phyloP scores from a whole-genome alignment of 2,113 vertebrate species.

The Xiphophorus maculatus region DNA sequence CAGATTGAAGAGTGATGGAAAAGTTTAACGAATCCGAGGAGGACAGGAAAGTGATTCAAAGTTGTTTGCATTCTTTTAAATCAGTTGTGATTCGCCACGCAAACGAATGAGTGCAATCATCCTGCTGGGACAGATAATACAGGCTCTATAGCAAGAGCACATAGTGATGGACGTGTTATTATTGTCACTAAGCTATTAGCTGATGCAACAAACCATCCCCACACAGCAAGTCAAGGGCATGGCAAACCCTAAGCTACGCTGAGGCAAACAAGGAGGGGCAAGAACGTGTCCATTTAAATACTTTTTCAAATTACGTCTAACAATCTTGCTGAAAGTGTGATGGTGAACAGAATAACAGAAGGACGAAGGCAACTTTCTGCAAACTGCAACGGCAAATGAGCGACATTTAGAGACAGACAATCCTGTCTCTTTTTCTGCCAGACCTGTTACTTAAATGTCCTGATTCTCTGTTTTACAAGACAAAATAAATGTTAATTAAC shows the following conservation, averaged over 20 bases:
- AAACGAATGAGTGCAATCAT: background rate
- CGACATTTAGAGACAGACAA: no score
- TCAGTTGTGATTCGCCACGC: background rate
- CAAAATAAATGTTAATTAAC: no score
- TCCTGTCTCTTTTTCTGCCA: no score
- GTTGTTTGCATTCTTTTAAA: background rate
- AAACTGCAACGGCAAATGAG: no score
- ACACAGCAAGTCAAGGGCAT: slow-evolving; percentile 54
- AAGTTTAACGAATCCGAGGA: background rate
- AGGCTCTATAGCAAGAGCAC: no score
- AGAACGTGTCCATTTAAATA: slow-evolving; percentile 42
- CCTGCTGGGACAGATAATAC: background rate
- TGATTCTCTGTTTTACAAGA: no score
- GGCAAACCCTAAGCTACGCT: slow-evolving; percentile 32
- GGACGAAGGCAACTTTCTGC: background rate
- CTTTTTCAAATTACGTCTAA: slow-evolving; percentile 42
- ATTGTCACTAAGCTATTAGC: background rate
- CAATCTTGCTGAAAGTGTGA: slow-evolving; percentile 29
- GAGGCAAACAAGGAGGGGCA: background rate
- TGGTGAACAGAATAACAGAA: background rate
- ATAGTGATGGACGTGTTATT: background rate
- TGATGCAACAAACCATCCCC: slow-evolving; percentile 14
- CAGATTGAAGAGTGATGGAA: slow-evolving; percentile 13
- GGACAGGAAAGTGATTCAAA: background rate
- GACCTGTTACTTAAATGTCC: no score